phyloP scores from a whole-genome alignment of 2,797 vertebrate genomes.

The Yasuhikotakia modesta region DNA sequence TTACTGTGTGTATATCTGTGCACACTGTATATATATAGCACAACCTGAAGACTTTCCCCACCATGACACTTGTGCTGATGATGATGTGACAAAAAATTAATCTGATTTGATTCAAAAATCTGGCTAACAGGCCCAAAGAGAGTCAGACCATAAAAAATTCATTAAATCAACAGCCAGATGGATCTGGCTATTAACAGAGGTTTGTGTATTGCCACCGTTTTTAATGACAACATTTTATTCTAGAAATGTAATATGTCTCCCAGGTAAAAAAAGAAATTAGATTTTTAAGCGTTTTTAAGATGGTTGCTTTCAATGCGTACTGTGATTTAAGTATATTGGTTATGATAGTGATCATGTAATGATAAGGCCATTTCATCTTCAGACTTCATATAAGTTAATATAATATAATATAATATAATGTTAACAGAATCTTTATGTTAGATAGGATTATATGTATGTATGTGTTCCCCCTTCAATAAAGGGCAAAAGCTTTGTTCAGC shows the following conservation, averaged over 20 bases:
- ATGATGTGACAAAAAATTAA: no score
- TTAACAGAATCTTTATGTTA: constrained; percentile 30
- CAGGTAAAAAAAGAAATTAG: background rate
- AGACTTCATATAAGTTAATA: constrained; percentile 41
- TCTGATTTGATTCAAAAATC: constrained; percentile 20
- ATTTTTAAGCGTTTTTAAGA: background rate
- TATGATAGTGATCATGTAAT: constrained; percentile 13
- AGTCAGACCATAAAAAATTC: background rate
- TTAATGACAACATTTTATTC: background rate
- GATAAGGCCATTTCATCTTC: constrained; percentile 18
- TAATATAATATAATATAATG: constrained; percentile 20
- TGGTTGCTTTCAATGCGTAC: background rate
- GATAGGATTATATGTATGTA: constrained; percentile 49
- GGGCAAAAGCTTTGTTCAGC: constrained; percentile 42
- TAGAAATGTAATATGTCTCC: background rate
- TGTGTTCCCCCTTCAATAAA: constrained; percentile 26
- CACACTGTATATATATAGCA: no score
- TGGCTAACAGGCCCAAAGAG: background rate
- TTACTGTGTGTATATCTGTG: no score
- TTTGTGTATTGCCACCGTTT: background rate
- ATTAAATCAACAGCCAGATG: background rate
- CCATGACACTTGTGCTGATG: no score
- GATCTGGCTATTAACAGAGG: background rate
- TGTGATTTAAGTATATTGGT: background rate
- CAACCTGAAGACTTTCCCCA: no score